Evolutionary conservation across 1,140 invertebrate species (phyloP), one percentile per base, ranked within the genome.

Genomic region (Drosophila gunungcola): DNA sequence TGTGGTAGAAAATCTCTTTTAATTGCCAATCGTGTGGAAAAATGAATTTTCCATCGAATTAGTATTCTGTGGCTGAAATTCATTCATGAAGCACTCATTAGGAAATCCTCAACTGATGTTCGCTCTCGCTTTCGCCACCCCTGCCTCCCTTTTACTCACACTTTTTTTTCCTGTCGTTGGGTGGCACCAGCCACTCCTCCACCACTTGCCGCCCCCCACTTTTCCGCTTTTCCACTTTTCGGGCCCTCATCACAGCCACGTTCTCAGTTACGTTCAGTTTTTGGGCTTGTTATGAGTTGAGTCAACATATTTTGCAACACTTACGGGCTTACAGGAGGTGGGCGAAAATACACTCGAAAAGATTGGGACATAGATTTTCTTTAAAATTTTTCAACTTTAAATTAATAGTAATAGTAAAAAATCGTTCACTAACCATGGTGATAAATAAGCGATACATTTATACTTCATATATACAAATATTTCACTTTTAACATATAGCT

Each of bases 31-130:
- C 90, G 90, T 91, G 90, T 91, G 90, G 90, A 91, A 91, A 91
- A 91, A 91, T 91, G 90, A 91, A 91, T 91, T 91, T 91, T 91
- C 90, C 90, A 91, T 91, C 86, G 86, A 91, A 91, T 91, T 91
- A 91, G 90, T 91, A 91, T 91, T 91, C 90, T 91, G 86, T 91
- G 90, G 86, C 76, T 85, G 86, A 86, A 91, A 84, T 90, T 88
- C 83, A 88, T 91, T 91, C 84, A 91, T 91, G 89, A 91, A 85
- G 86, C 83, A 91, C 90, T 91, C 90, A 91, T 91, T 91, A 91
- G 90, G 86, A 91, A 90, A 88, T 82, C 65, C 82, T 88, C 78
- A 81, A 76, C 78, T 78, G 58, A 70, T 73, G 67, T 75, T 54
- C 76, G 49, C 49, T 65, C 46, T 54, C 42, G 29, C 52, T 52